Conservation (phyloP, 2,888 invertebrate species). For the Oligia fasciuncula region DNA sequence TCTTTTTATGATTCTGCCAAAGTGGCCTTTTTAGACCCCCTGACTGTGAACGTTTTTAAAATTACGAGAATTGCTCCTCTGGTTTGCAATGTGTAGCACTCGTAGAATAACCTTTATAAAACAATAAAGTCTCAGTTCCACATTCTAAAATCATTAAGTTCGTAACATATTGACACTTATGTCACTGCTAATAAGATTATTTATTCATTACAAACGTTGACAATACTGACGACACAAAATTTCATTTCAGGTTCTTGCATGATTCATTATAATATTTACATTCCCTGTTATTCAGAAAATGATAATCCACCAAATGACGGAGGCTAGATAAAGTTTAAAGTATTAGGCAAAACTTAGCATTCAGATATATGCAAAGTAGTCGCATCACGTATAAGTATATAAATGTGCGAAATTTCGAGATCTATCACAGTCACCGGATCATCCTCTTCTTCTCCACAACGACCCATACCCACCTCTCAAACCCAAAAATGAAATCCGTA, state of each 20-base stretch:
- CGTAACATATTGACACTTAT: conserved; percentile 19
- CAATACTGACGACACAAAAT: conserved; percentile 6
- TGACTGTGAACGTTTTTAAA: too few relatives aligned
- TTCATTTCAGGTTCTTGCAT: conserved; percentile 30
- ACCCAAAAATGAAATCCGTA: conserved; percentile 81
- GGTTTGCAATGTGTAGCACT: neutral
- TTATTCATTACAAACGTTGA: conserved; percentile 1
- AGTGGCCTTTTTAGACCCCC: too few relatives aligned
- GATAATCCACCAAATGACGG: conserved; percentile 30
- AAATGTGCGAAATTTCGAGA: conserved; percentile 70
- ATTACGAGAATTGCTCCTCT: neutral
- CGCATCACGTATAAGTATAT: conserved; percentile 70
- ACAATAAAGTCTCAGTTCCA: conserved; percentile 17
- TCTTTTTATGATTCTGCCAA: too few relatives aligned
- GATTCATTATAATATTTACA: conserved; percentile 57
- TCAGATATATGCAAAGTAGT: conserved; percentile 76
- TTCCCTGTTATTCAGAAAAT: conserved; percentile 39
- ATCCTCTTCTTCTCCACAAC: conserved; percentile 66
- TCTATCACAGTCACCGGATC: conserved; percentile 74
- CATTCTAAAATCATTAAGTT: conserved; percentile 16
- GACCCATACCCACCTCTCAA: conserved; percentile 63
- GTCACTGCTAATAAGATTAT: neutral
- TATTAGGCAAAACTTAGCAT: conserved; percentile 57
- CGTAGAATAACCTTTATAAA: conserved; percentile 23
- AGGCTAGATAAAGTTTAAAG: conserved; percentile 44